Base-by-base conservation (phyloP, 2,113 vertebrate species). In the Ranitomeya imitator region DNA sequence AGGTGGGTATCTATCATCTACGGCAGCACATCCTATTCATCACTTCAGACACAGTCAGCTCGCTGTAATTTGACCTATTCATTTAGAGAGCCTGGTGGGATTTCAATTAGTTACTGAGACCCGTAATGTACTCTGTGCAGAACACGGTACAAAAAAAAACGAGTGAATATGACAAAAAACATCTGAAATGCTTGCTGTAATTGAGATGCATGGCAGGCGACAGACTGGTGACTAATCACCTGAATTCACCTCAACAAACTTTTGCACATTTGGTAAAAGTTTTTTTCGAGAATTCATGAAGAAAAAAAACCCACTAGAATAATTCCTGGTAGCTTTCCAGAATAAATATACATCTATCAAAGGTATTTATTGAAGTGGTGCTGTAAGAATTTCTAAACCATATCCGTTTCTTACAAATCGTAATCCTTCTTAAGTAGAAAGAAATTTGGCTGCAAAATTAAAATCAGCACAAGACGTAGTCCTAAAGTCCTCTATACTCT, bases 1-100 rank as follows among this genome's bases (percentile, higher is more conserved):
- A 89, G 81, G 82, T 89, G 74, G 87, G 87, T 89, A 89, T 84
- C 82, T 85, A 85, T 89, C 82, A 89, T 85, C 74, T 79, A 54
- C 82, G 78, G 87, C 60, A 79, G 81, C 19, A 69, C 63, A 89
- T 89, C 87, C 82, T 84, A 89, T 89, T 89, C 81, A 89, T 89
- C 87, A 89, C 63, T 57, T 79, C 87, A 84, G 82, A 85, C 87
- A 85, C 82, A 89, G 87, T 61, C 74, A 45, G 81, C 74, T 78
- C 82, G 79, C 82, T 89, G 61, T 85, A 89, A 89, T 89, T 89
- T 89, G 87, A 89, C 87, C 87, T 89, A 89, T 89, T 85, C 87
- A 89, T 89, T 89, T 89, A 89, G 85, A 85, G 73, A 89, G 61
- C 87, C 81, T 89, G 78, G 87, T 89, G 87, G 87, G 87, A 89